Conservation (phyloP, 2,113 vertebrate genomes). For the Jaculus jaculus region DNA sequence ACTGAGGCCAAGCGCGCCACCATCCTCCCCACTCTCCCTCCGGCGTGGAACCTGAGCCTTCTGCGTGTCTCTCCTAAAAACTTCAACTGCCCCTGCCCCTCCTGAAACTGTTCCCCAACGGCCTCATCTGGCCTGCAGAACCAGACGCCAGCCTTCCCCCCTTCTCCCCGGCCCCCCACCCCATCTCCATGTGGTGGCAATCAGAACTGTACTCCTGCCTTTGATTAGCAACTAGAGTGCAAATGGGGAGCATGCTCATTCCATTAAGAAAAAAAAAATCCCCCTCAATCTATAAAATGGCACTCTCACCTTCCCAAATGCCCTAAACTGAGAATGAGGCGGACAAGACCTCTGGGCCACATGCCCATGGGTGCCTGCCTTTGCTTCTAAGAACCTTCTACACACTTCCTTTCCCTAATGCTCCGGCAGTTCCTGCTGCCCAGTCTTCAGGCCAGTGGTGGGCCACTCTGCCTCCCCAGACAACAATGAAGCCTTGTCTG, state of each 20-base stretch:
- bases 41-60: background rate
- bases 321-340: background rate
- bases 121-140: constrained; percentile 42
- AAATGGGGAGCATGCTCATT: constrained; percentile 25
- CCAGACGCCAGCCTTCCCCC: background rate
- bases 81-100: background rate
- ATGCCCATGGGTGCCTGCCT: no score
- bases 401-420: background rate
- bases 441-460: background rate
- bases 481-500: background rate
- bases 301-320: constrained; percentile 47
- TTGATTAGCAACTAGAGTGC: constrained; percentile 67
- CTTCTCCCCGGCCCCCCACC: no score
- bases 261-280: constrained; percentile 51
- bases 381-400: background rate
- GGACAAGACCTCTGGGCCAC: background rate
- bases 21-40: background rate
- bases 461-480: background rate
- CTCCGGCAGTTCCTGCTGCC: background rate
- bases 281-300: constrained; percentile 50
- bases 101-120: background rate
- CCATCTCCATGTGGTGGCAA: constrained; percentile 38
- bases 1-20: background rate
- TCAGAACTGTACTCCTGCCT: constrained; percentile 57
- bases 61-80: background rate